These are phyloP conservation scores for Pomatorhinus ruficollis DNA, from an alignment of 2,113 vertebrate species.

Conservation along the genomic window DNA sequence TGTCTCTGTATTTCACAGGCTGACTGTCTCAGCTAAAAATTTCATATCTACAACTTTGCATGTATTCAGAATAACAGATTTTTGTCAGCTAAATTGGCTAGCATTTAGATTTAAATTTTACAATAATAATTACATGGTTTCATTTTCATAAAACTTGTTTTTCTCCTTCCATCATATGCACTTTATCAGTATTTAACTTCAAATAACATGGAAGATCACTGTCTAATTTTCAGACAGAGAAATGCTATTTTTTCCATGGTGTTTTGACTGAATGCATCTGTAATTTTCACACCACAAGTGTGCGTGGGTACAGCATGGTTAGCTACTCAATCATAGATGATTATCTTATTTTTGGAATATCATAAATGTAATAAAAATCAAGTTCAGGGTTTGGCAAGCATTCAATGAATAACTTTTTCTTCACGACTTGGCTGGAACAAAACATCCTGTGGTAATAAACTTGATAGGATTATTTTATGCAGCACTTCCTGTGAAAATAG, in stretches of 20 bases:
- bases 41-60: background rate
- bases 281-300: slow-evolving; percentile 75
- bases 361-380: slow-evolving; percentile 68
- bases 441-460: background rate
- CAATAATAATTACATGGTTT: background rate
- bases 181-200: slow-evolving; percentile 46
- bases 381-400: slow-evolving; percentile 35
- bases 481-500: background rate
- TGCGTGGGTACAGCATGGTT: slow-evolving; percentile 67
- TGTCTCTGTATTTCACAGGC: background rate
- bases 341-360: slow-evolving; percentile 73
- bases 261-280: slow-evolving; percentile 68
- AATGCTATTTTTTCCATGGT: slow-evolving; percentile 59
- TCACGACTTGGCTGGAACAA: slow-evolving; percentile 32
- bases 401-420: slow-evolving; percentile 43
- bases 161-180: background rate
- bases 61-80: background rate
- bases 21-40: background rate
- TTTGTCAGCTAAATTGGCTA: background rate
- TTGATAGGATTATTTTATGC: background rate
- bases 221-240: slow-evolving; percentile 58
- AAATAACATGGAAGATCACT: slow-evolving; percentile 21
- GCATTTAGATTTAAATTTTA: background rate
- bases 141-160: slow-evolving; percentile 28
- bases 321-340: slow-evolving; percentile 64